These are phyloP conservation scores for Delia radicum DNA, from an alignment of 1,140 invertebrate genomes.

Conservation along the genomic window DNA sequence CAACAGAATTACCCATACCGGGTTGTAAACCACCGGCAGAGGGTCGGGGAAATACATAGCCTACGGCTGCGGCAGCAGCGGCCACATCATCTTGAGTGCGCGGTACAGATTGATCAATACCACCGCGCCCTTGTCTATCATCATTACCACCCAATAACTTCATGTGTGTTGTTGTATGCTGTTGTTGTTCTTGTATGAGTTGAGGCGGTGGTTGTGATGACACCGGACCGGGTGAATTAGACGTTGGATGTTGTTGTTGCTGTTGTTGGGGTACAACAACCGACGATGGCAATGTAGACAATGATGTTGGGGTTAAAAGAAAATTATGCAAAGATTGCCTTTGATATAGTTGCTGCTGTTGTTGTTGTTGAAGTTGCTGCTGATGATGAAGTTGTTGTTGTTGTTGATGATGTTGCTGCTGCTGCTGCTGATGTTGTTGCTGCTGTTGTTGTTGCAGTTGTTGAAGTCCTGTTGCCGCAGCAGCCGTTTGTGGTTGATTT, in stretches of 20 bases:
- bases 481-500: slow-evolving; percentile 27
- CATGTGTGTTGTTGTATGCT: slow-evolving; percentile 47
- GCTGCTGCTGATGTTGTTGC: slow-evolving; percentile 22
- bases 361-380: slow-evolving; percentile 29
- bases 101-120: slow-evolving; percentile 38
- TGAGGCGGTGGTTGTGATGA: slow-evolving; percentile 24
- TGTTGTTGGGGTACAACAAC: background rate
- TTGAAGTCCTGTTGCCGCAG: too few species aligned
- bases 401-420: slow-evolving; percentile 12
- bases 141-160: slow-evolving; percentile 54
- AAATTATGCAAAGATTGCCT: slow-evolving; percentile 33
- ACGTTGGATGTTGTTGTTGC: background rate
- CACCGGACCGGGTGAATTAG: background rate
- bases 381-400: slow-evolving; percentile 27
- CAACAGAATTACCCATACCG: slow-evolving; percentile 23
- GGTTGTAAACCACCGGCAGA: slow-evolving; percentile 34
- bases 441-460: slow-evolving; percentile 24
- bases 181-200: slow-evolving; percentile 34
- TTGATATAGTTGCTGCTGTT: slow-evolving; percentile 31
- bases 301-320: slow-evolving; percentile 29
- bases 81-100: slow-evolving; percentile 39
- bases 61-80: slow-evolving; percentile 43
- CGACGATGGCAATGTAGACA: slow-evolving; percentile 24
- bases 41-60: slow-evolving; percentile 51
- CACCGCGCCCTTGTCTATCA: slow-evolving; percentile 52